phyloP scores from a whole-genome alignment of 1,140 invertebrate species.

The Dendroctonus ponderosae region DNA sequence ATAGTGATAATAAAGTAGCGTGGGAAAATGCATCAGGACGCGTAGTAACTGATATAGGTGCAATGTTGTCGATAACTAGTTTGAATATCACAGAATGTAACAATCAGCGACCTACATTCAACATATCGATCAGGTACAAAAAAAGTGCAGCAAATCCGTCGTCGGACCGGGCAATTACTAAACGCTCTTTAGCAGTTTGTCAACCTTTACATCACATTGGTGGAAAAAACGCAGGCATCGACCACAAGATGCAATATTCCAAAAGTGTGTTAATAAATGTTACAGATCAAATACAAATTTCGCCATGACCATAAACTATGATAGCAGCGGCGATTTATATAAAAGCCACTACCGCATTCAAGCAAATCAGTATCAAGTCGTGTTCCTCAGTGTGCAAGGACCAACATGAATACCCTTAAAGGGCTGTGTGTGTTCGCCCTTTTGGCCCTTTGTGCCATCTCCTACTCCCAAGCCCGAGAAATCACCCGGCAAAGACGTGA shows the following conservation, averaged over 20 bases:
- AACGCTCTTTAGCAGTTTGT: conserved; percentile 14
- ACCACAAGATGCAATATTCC: conserved; percentile 47
- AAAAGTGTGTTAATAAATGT: conserved; percentile 42
- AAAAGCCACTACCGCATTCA: conserved; percentile 39
- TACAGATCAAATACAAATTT: conserved; percentile 43
- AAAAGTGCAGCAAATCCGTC: conserved; percentile 10
- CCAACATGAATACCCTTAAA: conserved; percentile 41
- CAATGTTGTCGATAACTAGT: not conserved
- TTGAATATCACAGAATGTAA: conserved; percentile 7
- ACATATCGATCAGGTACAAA: conserved; percentile 7
- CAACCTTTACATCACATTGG: conserved; percentile 22
- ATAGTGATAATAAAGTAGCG: too few relatives aligned
- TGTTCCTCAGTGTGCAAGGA: conserved; percentile 30
- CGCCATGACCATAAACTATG: conserved; percentile 34
- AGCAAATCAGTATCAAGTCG: conserved; percentile 41
- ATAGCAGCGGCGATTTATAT: conserved; percentile 40
- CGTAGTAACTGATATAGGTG: too few relatives aligned
- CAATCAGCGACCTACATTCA: conserved; percentile 1
- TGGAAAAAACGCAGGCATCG: conserved; percentile 12
- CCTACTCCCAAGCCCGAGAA: conserved; percentile 42
- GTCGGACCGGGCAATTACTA: conserved; percentile 3
- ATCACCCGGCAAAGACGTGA: conserved; percentile 44
- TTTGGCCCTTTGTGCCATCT: conserved; percentile 40
- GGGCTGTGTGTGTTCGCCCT: conserved; percentile 43
- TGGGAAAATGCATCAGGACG: too few relatives aligned